Conservation (phyloP, 2,113 vertebrate species). For the Trogon melanurus region DNA sequence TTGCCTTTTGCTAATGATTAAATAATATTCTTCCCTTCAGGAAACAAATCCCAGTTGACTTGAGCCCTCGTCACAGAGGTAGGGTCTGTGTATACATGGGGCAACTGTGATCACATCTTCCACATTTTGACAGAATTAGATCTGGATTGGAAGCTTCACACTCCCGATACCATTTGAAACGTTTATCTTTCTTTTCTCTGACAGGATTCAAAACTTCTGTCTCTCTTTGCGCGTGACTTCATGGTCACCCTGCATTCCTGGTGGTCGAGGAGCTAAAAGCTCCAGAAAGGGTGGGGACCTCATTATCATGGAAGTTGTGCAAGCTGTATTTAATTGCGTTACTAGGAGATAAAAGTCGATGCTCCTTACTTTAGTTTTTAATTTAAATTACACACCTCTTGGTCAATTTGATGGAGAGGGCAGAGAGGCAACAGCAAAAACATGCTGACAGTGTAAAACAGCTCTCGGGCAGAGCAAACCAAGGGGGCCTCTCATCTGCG, state of each 20-base stretch:
- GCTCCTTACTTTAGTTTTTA: background rate
- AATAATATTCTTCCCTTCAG: background rate
- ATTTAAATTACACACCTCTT: background rate
- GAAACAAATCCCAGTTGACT: background rate
- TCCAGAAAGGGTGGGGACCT: background rate
- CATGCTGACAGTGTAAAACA: background rate
- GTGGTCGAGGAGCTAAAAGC: background rate
- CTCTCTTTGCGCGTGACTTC: background rate
- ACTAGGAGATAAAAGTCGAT: background rate
- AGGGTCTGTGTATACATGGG: accelerated
- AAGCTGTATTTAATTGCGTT: background rate
- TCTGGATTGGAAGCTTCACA: background rate
- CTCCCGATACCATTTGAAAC: background rate
- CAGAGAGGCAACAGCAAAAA: background rate
- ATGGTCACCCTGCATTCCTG: background rate
- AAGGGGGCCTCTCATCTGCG: no score
- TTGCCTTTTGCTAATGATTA: background rate
- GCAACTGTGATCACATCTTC: background rate
- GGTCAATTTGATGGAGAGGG: background rate
- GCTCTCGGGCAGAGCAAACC: background rate
- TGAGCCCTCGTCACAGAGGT: background rate
- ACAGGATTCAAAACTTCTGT: background rate
- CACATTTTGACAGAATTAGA: background rate
- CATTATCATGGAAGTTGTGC: background rate
- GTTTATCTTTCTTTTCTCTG: background rate